Conservation (phyloP, 2,888 invertebrate genomes). For the Xestia rhomboidea region DNA sequence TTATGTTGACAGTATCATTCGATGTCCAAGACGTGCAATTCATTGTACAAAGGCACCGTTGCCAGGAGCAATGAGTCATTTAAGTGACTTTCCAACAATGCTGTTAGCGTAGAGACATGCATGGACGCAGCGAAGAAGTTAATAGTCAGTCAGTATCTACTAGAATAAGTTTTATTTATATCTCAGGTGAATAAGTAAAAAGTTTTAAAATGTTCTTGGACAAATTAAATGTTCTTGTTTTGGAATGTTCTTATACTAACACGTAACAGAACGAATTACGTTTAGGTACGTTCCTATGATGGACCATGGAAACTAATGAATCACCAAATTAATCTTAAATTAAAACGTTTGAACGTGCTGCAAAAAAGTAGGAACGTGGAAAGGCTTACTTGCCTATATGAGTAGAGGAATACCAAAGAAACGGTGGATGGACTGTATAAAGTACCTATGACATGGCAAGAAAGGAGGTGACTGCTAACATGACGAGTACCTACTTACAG, state of each 20-base stretch:
- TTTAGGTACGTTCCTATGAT: too few relatives aligned
- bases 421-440: neutral
- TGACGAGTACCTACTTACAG: neutral
- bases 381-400: too few relatives aligned
- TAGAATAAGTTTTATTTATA: neutral
- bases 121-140: slow-evolving; percentile 1
- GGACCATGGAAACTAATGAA: too few relatives aligned
- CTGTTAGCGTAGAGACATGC: slow-evolving; percentile 30
- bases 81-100: slow-evolving; percentile 44
- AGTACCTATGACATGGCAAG: too few relatives aligned
- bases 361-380: neutral
- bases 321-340: neutral
- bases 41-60: slow-evolving; percentile 28
- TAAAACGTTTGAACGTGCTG: neutral
- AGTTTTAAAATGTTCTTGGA: neutral
- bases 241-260: too few relatives aligned
- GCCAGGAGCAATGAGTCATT: slow-evolving; percentile 44
- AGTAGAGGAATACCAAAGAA: neutral
- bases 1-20: slow-evolving; percentile 4
- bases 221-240: neutral
- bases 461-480: neutral
- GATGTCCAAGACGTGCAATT: neutral
- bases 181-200: neutral
- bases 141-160: neutral
- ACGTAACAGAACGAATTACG: neutral